These are phyloP conservation scores for Bubo blakistoni DNA, from an alignment of 2,113 vertebrate genomes.

Conservation along the genomic window DNA sequence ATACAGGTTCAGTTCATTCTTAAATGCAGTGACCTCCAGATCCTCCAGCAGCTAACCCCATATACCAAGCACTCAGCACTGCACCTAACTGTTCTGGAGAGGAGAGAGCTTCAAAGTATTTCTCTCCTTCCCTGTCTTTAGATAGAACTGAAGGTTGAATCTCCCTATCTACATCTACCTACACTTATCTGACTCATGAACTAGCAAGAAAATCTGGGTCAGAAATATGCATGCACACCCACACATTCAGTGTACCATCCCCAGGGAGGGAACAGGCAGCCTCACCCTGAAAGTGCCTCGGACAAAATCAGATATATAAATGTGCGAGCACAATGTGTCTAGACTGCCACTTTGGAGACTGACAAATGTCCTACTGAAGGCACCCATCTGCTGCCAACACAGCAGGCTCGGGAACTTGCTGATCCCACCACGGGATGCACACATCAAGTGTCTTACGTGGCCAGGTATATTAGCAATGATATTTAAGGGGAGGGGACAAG, in stretches of 20 bases:
- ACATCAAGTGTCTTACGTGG: not conserved
- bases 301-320: not conserved
- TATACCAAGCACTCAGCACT: not conserved
- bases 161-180: not conserved
- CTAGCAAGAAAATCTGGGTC: not conserved
- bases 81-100: not conserved
- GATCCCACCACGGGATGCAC: not conserved
- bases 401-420: not conserved
- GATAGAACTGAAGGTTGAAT: not conserved
- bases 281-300: not conserved
- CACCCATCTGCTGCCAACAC: not conserved
- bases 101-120: not conserved
- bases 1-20: not conserved
- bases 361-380: not conserved
- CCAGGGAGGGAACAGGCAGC: not conserved
- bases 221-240: not conserved
- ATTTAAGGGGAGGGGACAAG: not conserved
- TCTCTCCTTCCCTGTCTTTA: not conserved
- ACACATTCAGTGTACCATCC: not conserved
- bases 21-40: not conserved
- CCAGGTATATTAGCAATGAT: not conserved
- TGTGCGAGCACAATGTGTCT: not conserved
- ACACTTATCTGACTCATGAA: not conserved
- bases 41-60: not conserved
- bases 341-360: not conserved